Conservation (phyloP, 2,113 vertebrate genomes). For the Meleagris gallopavo region DNA sequence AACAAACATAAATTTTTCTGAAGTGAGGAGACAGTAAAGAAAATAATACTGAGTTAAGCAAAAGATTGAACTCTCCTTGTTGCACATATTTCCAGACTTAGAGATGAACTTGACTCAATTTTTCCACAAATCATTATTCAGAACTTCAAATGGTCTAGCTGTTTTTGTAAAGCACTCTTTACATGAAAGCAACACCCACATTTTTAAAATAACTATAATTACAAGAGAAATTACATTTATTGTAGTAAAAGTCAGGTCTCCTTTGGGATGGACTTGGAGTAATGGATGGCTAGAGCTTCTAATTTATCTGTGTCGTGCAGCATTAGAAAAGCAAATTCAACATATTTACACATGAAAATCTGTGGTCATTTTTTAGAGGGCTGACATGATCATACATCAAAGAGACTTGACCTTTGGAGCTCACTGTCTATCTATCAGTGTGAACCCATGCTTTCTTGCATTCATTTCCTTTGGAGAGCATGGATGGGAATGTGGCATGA, state of each 20-base stretch:
- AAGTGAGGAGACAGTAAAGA: background rate
- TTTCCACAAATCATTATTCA: background rate
- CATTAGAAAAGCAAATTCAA: conserved; percentile 63
- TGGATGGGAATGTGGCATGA: background rate
- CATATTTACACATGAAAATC: conserved; percentile 59
- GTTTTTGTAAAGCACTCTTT: background rate
- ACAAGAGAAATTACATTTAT: background rate
- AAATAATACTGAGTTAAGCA: background rate
- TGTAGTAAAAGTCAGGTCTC: background rate
- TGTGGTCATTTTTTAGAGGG: conserved; percentile 46
- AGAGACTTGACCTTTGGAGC: conserved; percentile 38
- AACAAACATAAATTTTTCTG: background rate
- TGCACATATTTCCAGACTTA: background rate
- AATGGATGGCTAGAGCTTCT: conserved; percentile 38
- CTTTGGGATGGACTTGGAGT: conserved; percentile 23
- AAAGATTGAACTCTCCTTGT: background rate
- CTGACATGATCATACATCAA: conserved; percentile 45
- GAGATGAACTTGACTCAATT: background rate
- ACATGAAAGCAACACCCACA: background rate
- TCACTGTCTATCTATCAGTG: conserved; percentile 3
- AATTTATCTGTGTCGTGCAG: conserved; percentile 55
- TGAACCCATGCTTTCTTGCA: background rate
- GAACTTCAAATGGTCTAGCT: background rate
- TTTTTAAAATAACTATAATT: background rate
- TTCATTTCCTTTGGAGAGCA: conserved; percentile 2